These are phyloP conservation scores for Cynocephalus volans DNA, from an alignment of 2,113 vertebrate genomes.

Conservation along the genomic window DNA sequence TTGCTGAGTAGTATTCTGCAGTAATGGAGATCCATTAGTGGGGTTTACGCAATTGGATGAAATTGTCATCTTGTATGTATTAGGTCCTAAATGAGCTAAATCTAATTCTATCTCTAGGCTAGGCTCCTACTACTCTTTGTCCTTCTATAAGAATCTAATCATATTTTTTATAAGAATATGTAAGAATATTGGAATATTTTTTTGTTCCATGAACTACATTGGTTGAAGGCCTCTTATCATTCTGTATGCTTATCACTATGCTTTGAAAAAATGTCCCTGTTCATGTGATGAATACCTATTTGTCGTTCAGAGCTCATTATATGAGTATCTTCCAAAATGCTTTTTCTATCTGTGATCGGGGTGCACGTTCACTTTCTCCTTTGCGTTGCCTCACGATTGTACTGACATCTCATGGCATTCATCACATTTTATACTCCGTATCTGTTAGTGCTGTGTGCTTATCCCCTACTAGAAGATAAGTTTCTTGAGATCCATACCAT, in stretches of 20 bases:
- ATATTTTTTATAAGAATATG: too few relatives aligned
- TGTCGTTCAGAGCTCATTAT: neutral
- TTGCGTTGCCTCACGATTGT: neutral
- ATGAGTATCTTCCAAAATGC: neutral
- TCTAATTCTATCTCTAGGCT: conserved; percentile 31
- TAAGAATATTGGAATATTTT: conserved; percentile 9
- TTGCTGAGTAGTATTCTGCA: neutral
- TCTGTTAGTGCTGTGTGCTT: neutral
- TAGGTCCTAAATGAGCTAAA: neutral
- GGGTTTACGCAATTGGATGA: conserved; percentile 11
- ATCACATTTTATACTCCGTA: neutral
- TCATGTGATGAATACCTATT: neutral
- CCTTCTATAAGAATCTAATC: neutral
- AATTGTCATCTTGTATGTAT: neutral
- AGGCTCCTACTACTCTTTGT: neutral
- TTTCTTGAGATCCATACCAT: neutral
- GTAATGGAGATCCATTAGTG: neutral
- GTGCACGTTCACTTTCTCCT: neutral
- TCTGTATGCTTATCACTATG: neutral
- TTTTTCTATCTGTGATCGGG: neutral
- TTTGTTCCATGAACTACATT: neutral
- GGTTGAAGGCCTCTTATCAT: neutral
- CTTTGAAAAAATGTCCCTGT: neutral
- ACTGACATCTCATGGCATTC: neutral
- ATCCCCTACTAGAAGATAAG: neutral